Base-by-base conservation (phyloP, 2,888 invertebrate species). In the Phlogophora meticulosa region DNA sequence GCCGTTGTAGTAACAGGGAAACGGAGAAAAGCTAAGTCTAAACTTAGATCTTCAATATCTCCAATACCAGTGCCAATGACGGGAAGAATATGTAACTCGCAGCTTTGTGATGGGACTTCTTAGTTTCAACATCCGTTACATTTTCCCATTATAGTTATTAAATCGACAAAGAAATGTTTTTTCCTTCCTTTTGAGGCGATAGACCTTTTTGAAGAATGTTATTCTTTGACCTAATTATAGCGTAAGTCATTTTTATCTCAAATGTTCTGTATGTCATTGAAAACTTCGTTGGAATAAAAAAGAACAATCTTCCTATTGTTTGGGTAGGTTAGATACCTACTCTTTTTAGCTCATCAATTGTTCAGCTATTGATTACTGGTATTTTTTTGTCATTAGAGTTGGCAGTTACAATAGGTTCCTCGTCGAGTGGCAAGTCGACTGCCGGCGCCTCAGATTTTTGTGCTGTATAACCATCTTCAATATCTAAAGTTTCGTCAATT, bases 401-500 rank as follows among this genome's bases (percentile, higher is more conserved):
- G 20, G 38, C 20, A 34, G 15, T 24, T 28, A 40, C 11, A 24
- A 36, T 22, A 28, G 7, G 10, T 22, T 40, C 38, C 24, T 43
- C 55, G 1, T 10, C n/a, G 34, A 13, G 13, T 42, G 28, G 48
- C n/a, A 22, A 48, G 1, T 51, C 56, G 10, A n/a, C 17, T 2
- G 11, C 52, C 24, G 38, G 42, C 1, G 10, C 22, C 22, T 53
- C 32, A 24, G 28, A 42, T 42, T 9, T 48, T 13, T 32, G 53
- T 9, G 17, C 38, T 51, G 10, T 57, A 32, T 82, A 88, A 49
- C 87, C 88, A 74, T 90, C 86, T 80, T 92, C 92, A 57, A 62
- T 56, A 72, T 91, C 85, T 46, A 92, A 63, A 59, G 82, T 81
- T 75, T 89, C 77, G 78, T 91, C 87, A 40, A 91, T 78, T 59